These are phyloP conservation scores for Lottia gigantea DNA, from an alignment of 2,888 invertebrate species.

Conservation along the genomic window DNA sequence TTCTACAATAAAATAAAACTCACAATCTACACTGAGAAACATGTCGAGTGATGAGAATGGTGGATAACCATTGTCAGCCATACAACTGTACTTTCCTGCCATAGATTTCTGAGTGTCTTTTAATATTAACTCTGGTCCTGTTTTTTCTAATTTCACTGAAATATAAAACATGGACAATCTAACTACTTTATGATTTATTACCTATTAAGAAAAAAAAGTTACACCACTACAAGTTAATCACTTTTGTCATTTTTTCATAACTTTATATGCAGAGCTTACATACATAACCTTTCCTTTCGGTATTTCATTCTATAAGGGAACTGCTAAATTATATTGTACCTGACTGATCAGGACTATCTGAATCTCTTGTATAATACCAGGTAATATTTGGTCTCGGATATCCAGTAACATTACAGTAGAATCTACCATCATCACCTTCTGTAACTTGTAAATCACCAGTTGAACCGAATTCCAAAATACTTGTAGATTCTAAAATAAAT, in stretches of 20 bases:
- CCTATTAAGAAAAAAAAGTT: too few relatives aligned
- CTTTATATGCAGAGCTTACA: too few relatives aligned
- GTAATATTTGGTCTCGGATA: not conserved
- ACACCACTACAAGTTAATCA: too few relatives aligned
- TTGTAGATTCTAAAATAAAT: not conserved
- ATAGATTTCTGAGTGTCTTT: not conserved
- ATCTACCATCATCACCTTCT: not conserved
- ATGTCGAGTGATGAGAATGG: not conserved
- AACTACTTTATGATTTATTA: too few relatives aligned
- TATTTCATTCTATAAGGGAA: too few relatives aligned
- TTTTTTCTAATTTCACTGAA: not conserved
- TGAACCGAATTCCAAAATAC: not conserved
- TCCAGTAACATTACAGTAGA: not conserved
- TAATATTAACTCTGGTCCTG: not conserved
- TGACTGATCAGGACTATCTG: not conserved
- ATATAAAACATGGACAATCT: not conserved
- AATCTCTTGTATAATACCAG: not conserved
- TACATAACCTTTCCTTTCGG: too few relatives aligned
- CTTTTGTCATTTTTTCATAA: too few relatives aligned
- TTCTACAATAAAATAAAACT: too few relatives aligned
- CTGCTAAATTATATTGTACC: too few relatives aligned
- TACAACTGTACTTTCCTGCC: not conserved
- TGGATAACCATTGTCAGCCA: constrained; percentile 5
- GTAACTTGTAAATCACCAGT: not conserved
- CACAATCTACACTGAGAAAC: not conserved